A percentile compares a stretch with the other conserved stretches of the same genome.
Evolutionary conservation across 2,888 invertebrate species (phyloP).

Genomic region (Adelognathus sp.): DNA sequence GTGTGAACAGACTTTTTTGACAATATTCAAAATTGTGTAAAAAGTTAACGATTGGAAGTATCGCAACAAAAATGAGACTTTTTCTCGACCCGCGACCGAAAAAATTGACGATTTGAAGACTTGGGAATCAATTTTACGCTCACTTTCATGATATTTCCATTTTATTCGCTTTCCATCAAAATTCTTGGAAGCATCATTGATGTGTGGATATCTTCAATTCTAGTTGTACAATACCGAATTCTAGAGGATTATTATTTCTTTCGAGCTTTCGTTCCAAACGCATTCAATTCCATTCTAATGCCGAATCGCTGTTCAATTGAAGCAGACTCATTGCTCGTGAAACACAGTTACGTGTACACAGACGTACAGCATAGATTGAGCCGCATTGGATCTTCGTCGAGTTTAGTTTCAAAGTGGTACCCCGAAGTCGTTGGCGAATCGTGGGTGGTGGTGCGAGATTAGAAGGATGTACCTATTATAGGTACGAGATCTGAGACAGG

Average conservation of each 20-base stretch:
- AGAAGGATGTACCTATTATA: constrained; percentile 21
- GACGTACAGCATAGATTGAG: background rate
- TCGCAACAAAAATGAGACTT: too few species aligned
- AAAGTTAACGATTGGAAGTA: too few species aligned
- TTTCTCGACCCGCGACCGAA: too few species aligned
- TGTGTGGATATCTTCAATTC: too few species aligned
- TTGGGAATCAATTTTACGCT: too few species aligned
- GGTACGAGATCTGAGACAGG: constrained; percentile 48
- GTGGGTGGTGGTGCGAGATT: constrained; percentile 11
- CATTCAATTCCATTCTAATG: background rate
- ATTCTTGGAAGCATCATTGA: too few species aligned
- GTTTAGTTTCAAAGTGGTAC: constrained; percentile 43
- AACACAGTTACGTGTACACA: background rate
- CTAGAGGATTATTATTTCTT: background rate
- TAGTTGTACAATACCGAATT: background rate
- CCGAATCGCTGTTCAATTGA: background rate
- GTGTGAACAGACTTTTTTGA: too few species aligned
- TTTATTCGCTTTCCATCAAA: too few species aligned
- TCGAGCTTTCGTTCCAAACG: background rate
- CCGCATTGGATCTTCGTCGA: constrained; percentile 24
- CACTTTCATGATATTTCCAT: too few species aligned
- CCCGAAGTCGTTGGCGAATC: constrained; percentile 36
- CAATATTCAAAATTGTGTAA: too few species aligned
- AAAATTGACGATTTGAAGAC: too few species aligned
- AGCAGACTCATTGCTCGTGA: background rate